phyloP scores from a whole-genome alignment of 2,888 invertebrate genomes.

The Chymomyza fuscimana region DNA sequence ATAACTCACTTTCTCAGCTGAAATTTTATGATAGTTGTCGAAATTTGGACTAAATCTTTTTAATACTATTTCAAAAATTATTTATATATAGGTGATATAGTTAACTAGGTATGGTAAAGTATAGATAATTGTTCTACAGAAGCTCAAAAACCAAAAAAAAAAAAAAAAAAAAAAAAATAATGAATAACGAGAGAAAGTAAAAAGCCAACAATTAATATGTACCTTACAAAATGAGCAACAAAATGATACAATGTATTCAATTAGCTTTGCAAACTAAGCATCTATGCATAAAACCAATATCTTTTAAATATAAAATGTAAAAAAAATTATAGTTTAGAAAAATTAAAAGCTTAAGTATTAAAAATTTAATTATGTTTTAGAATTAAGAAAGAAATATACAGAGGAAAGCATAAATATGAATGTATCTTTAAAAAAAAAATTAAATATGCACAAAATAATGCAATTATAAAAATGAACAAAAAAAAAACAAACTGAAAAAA shows the following conservation, averaged over 20 bases:
- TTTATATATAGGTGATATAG: slow-evolving; percentile 28
- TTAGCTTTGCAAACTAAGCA: slow-evolving; percentile 59
- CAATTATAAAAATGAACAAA: slow-evolving; percentile 8
- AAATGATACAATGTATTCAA: slow-evolving; percentile 55
- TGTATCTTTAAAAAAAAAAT: slow-evolving; percentile 2
- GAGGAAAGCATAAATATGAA: neutral
- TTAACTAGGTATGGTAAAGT: slow-evolving; percentile 1
- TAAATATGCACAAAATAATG: slow-evolving; percentile 33
- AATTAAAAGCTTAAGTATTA: slow-evolving; percentile 31
- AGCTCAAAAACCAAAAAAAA: slow-evolving; percentile 51
- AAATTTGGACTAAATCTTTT: neutral
- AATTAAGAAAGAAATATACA: neutral
- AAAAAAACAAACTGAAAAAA: slow-evolving; percentile 9
- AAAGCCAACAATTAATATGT: slow-evolving; percentile 44
- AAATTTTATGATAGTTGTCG: neutral
- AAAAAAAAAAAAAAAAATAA: slow-evolving; percentile 2
- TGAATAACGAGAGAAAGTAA: neutral
- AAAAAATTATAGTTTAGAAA: slow-evolving; percentile 3
- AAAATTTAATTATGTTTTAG: neutral
- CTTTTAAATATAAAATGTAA: slow-evolving; percentile 29
- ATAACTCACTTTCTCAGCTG: neutral
- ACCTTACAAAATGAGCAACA: slow-evolving; percentile 55
- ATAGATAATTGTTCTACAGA: slow-evolving; percentile 26
- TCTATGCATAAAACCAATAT: slow-evolving; percentile 29
- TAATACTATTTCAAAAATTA: neutral